phyloP scores from a whole-genome alignment of 2,113 vertebrate genomes.

The Mobula hypostoma region DNA sequence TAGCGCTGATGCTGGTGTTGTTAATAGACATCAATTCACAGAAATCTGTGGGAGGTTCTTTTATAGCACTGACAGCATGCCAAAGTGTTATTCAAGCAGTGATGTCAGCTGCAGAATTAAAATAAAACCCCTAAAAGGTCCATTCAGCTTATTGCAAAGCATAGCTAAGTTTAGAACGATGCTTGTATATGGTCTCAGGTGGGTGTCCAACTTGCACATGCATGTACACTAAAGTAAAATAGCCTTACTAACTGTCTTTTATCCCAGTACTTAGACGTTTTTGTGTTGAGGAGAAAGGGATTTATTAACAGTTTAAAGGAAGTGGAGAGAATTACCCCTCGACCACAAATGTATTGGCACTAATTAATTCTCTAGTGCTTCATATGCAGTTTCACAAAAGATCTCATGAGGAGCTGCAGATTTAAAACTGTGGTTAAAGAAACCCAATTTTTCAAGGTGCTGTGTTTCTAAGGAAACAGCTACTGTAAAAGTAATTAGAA shows the following conservation, averaged over 20 bases:
- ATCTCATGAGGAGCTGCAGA: not conserved
- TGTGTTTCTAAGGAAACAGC: constrained; percentile 38
- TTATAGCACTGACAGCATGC: not conserved
- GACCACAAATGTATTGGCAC: not conserved
- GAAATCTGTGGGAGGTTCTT: not conserved
- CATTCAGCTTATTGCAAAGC: not conserved
- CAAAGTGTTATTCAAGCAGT: not conserved
- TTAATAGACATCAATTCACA: not conserved
- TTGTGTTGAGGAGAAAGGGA: constrained; percentile 9
- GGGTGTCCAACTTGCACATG: not conserved
- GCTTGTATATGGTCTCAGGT: not conserved
- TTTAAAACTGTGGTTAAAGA: not conserved
- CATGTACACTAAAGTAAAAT: not conserved
- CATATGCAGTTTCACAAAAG: constrained; percentile 13
- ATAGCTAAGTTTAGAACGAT: not conserved
- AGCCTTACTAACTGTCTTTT: not conserved
- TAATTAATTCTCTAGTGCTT: not conserved
- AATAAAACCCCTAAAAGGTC: not conserved
- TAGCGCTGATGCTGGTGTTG: not conserved
- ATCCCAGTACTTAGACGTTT: not conserved
- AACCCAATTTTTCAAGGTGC: constrained; percentile 14
- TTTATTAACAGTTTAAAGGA: not conserved
- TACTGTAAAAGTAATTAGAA: constrained; percentile 27
- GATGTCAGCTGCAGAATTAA: constrained; percentile 30
- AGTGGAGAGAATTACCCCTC: not conserved